Base-by-base conservation (phyloP, 2,113 vertebrate genomes). In the Erythrolamprus reginae region DNA sequence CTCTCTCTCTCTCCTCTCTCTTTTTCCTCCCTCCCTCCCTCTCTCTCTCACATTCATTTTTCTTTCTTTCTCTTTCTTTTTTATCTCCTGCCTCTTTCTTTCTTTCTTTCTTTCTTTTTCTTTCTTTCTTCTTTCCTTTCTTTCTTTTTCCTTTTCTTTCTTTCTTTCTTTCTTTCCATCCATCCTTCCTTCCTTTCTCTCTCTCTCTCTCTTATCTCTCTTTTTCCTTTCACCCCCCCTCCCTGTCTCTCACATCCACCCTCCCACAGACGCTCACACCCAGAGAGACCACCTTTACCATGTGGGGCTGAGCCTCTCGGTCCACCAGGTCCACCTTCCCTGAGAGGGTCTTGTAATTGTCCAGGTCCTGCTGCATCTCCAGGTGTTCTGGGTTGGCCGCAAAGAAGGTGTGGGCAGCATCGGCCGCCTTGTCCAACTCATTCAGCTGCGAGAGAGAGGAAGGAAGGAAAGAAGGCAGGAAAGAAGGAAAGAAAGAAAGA, bases 321-420 rank as follows among this genome's bases (percentile, higher is more conserved):
- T 99, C 98, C 45, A 98, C 93, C 95, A 99, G 93, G 86, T 95
- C 97, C 19, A 94, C 94, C 23, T 97, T 96, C 0, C 98, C 98
- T 5, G 97, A 92, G 0, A 94, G 95, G 24, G 89, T 96, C 95
- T 97, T 98, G 95, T 99, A 99, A 93, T 98, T 98, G 95, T 99
- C 98, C 0, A 99, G 96, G 95, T 98, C 96, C 90, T 98, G 97
- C 83, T 98, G 97, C 96, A 99, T 97, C 96, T 99, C 99, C 96
- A 99, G 98, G 92, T 99, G 99, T 93, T 99, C 99, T 0, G 99
- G 99, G 93, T 99, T 99, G 88, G 99, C 99, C 96, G 98, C 97
- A 95, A 99, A 99, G 95, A 99, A 99, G 0, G 99, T 99, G 90
- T 99, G 98, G 84, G 98, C 99, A 4, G 99, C 99, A 0, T 98